Evolutionary conservation across 2,797 vertebrate species (phyloP).

Genomic region (Leptatherina wallacei): DNA sequence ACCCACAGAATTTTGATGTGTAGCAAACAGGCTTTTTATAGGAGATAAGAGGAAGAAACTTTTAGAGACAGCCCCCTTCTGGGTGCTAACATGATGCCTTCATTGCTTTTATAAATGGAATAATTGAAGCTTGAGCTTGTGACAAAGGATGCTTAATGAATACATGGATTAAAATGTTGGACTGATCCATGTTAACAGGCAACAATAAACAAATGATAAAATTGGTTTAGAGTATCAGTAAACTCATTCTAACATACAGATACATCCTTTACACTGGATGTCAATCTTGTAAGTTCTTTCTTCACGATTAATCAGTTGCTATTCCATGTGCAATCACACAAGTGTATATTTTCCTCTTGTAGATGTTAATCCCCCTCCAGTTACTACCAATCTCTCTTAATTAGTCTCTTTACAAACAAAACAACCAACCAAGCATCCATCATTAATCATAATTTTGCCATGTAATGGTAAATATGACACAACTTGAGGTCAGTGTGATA

Average conservation of each 20-base stretch:
- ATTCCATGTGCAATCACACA: conserved; percentile 1
- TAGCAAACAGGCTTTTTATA: conserved; percentile 2
- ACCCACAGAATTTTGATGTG: conserved; percentile 12
- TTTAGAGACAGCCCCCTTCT: conserved; percentile 1
- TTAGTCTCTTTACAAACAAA: conserved; percentile 7
- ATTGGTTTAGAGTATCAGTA: neutral
- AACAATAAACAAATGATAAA: neutral
- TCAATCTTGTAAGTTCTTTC: neutral
- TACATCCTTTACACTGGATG: neutral
- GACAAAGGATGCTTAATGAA: conserved; percentile 2
- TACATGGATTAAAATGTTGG: neutral
- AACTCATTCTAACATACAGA: neutral
- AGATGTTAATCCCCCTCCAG: conserved; percentile 17
- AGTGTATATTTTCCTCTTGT: conserved; percentile 9
- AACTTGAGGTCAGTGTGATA: conserved; percentile 15
- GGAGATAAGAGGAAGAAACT: conserved; percentile 27
- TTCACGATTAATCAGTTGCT: conserved; percentile 6
- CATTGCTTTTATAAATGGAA: neutral
- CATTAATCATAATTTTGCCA: neutral
- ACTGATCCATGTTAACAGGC: neutral
- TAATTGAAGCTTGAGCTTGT: neutral
- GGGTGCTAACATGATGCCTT: neutral
- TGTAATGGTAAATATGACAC: conserved; percentile 7
- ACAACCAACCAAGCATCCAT: conserved; percentile 11
- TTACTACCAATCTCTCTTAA: conserved; percentile 19